Percentiles rank a stretch among this genome's conserved stretches.
Evolutionary conservation across 2,113 vertebrate species (phyloP).

Genomic region (Laterallus jamaicensis): DNA sequence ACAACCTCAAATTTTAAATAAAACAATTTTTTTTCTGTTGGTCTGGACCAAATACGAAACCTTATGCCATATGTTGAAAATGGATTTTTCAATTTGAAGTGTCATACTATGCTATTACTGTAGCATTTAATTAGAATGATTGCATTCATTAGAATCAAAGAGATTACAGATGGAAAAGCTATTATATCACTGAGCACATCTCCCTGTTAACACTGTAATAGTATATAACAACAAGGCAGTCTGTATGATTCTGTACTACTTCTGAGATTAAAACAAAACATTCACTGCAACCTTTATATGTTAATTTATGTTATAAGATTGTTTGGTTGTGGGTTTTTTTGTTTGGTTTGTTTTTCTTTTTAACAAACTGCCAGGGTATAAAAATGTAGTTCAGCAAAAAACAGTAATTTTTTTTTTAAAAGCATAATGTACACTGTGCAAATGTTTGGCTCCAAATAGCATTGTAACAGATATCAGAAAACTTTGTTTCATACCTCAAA

Average conservation of each 20-base stretch:
- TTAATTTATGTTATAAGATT: not conserved
- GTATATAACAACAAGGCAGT: not conserved
- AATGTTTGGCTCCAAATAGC: not conserved
- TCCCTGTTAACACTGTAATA: not conserved
- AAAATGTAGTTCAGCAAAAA: not conserved
- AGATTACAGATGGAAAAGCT: not conserved
- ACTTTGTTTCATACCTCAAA: not conserved
- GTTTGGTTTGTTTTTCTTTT: not conserved
- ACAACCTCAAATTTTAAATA: slow-evolving; percentile 61
- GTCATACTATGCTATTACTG: not conserved
- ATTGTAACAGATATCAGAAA: slow-evolving; percentile 10
- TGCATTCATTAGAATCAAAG: slow-evolving; percentile 29
- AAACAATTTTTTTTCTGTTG: slow-evolving; percentile 10
- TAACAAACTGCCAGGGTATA: not conserved
- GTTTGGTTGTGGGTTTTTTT: not conserved
- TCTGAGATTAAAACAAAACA: not conserved
- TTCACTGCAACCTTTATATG: not conserved
- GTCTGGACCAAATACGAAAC: slow-evolving; percentile 42
- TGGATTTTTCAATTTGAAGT: slow-evolving; percentile 12
- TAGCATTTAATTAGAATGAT: slow-evolving; percentile 55
- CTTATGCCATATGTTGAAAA: slow-evolving; percentile 28
- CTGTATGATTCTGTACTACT: not conserved
- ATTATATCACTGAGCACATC: not conserved
- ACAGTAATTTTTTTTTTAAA: no score
- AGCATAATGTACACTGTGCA: not conserved